A percentile compares a stretch with the other conserved stretches of the same genome.
phyloP scores from a whole-genome alignment of 1,140 invertebrate species.

The Chymomyza costata region DNA sequence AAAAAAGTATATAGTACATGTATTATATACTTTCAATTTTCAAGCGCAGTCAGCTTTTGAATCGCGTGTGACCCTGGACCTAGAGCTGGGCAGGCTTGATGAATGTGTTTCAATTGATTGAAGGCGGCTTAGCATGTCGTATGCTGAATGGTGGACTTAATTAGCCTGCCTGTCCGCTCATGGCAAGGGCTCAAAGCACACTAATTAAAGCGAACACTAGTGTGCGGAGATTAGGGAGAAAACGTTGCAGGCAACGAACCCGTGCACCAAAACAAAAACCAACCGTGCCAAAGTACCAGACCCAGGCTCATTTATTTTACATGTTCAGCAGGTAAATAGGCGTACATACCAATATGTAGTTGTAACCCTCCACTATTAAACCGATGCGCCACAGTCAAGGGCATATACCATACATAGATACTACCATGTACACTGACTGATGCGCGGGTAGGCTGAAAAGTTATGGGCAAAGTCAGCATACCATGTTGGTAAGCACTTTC shows the following conservation, averaged over 20 bases:
- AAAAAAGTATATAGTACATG: not conserved
- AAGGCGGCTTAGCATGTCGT: slow-evolving; percentile 50
- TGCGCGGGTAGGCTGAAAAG: no score
- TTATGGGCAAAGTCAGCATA: no score
- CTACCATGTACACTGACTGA: no score
- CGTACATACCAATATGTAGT: no score
- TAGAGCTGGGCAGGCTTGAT: not conserved
- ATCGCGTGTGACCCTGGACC: slow-evolving; percentile 28
- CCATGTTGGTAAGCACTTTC: no score
- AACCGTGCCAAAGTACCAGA: slow-evolving; percentile 3
- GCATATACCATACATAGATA: no score
- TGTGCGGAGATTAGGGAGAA: not conserved
- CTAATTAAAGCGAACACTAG: no score
- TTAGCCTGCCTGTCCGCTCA: no score
- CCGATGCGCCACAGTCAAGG: no score
- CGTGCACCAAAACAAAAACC: no score
- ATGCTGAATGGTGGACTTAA: slow-evolving; percentile 49
- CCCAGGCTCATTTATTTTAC: not conserved
- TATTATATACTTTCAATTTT: slow-evolving; percentile 25
- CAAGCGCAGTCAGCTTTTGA: not conserved
- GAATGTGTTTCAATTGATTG: slow-evolving; percentile 46
- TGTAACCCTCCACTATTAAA: no score
- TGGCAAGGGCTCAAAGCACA: slow-evolving; percentile 24
- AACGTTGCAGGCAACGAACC: not conserved
- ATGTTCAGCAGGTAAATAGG: no score